Conservation (phyloP, 2,113 vertebrate genomes). For the Phrynosoma platyrhinos region DNA sequence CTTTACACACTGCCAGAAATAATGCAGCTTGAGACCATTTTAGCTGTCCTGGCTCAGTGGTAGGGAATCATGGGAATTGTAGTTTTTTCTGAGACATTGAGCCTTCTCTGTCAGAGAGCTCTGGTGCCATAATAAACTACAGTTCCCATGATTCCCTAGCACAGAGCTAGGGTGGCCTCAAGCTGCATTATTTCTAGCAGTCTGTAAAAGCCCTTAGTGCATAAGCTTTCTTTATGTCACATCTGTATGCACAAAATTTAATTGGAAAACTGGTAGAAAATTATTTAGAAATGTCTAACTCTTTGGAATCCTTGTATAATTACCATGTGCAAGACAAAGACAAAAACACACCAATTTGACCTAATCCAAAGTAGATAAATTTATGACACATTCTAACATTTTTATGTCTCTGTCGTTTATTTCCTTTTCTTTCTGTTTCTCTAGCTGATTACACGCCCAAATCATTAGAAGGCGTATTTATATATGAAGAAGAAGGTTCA, state of each 20-base stretch:
- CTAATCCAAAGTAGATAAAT: background rate
- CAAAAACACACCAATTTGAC: background rate
- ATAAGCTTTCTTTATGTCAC: background rate
- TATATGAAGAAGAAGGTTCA: slow-evolving; percentile 90
- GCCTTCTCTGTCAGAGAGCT: no score
- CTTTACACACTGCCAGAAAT: no score
- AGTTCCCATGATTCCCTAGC: no score
- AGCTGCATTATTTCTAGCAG: no score
- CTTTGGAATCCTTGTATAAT: background rate
- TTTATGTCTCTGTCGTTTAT: background rate
- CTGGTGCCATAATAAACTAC: no score
- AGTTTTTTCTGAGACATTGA: no score
- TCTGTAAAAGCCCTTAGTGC: background rate
- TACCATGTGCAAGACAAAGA: background rate
- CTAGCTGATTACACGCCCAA: slow-evolving; percentile 89
- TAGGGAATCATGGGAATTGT: no score
- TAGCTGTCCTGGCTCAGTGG: no score
- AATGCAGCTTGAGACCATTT: no score
- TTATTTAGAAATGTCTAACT: background rate
- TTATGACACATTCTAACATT: background rate
- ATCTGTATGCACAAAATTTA: background rate
- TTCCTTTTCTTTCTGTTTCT: slow-evolving; percentile 38
- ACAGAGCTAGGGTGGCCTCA: no score
- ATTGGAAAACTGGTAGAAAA: background rate
- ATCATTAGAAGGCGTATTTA: slow-evolving; percentile 93